Evolutionary conservation across 2,113 vertebrate species (phyloP).

Genomic region (Actinemys pallida): DNA sequence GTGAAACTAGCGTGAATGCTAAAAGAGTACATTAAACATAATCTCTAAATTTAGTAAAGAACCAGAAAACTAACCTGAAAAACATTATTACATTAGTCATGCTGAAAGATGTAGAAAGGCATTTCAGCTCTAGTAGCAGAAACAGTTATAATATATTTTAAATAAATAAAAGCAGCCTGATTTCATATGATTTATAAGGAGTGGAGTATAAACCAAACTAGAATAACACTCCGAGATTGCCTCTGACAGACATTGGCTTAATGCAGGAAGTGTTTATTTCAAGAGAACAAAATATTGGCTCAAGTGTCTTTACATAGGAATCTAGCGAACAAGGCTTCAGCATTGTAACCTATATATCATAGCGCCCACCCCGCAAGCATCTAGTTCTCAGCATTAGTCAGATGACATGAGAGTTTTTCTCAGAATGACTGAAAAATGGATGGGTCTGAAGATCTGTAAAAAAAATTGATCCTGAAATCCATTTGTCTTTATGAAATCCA

Average conservation of each 20-base stretch:
- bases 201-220: background rate
- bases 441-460: background rate
- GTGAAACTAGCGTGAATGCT: background rate
- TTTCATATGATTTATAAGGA: background rate
- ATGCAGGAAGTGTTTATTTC: background rate
- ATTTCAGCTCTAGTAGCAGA: background rate
- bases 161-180: background rate
- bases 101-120: background rate
- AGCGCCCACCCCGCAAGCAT: background rate
- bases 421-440: background rate
- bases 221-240: background rate
- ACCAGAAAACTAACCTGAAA: background rate
- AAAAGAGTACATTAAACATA: background rate
- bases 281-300: background rate
- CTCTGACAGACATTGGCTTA: background rate
- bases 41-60: background rate
- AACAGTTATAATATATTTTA: background rate
- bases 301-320: background rate
- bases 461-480: background rate
- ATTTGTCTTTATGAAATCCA: background rate
- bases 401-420: background rate
- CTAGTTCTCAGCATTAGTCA: accelerated
- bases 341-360: background rate
- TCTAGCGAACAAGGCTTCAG: accelerated
- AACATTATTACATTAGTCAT: background rate